Evolutionary conservation across 2,113 vertebrate genomes (phyloP).

Genomic region (Apodemus sylvaticus): DNA sequence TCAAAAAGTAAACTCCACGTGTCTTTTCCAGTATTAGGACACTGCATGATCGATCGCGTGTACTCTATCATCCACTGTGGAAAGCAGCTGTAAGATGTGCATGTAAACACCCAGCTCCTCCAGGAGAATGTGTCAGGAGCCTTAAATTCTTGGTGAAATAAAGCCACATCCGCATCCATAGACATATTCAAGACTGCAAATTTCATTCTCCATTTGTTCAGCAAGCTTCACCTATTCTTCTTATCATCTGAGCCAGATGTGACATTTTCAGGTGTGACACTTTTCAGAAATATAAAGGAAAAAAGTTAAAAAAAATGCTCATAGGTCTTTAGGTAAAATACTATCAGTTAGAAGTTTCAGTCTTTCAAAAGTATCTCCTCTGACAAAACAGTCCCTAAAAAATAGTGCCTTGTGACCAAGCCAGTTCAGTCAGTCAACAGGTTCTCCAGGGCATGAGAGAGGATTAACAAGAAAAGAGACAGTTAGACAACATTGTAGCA

Average conservation of each 20-base stretch:
- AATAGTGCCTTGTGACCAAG: not conserved
- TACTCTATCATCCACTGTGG: constrained; percentile 93
- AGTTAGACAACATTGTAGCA: too few relatives aligned
- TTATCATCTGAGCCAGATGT: constrained; percentile 73
- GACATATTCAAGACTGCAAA: constrained; percentile 99
- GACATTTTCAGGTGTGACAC: constrained; percentile 86
- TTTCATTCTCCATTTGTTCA: constrained; percentile 94
- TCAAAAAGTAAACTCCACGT: constrained; percentile 92
- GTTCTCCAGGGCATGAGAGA: too few relatives aligned
- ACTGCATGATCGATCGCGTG: constrained; percentile 93
- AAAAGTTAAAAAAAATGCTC: not conserved
- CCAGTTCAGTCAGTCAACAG: too few relatives aligned
- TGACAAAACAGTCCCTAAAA: constrained; percentile 19
- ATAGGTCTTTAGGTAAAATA: not conserved
- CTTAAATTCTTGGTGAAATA: too few relatives aligned
- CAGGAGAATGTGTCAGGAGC: constrained; percentile 12
- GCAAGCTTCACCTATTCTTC: constrained; percentile 86
- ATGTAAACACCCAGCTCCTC: constrained; percentile 95
- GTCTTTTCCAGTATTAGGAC: constrained; percentile 88
- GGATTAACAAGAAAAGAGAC: too few relatives aligned
- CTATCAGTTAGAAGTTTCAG: not conserved
- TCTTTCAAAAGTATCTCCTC: not conserved
- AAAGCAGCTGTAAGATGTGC: constrained; percentile 94
- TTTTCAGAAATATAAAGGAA: constrained; percentile 78
- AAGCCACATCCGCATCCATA: constrained; percentile 90